These are phyloP conservation scores for Enoplolaimus lenunculus DNA, from an alignment of 2,888 invertebrate species.

Conservation along the genomic window DNA sequence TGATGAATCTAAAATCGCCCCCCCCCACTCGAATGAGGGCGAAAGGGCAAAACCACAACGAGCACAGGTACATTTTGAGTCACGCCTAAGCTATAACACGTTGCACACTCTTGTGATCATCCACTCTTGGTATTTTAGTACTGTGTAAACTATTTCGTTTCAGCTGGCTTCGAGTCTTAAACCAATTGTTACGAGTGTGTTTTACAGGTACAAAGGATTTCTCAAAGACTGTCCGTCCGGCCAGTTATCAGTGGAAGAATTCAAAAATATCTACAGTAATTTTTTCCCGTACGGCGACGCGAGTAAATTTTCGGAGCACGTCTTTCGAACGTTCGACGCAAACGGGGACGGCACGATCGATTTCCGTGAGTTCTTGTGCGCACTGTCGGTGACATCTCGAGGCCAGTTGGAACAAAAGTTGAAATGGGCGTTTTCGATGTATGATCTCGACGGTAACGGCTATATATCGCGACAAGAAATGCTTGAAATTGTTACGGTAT, in stretches of 20 bases:
- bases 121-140: too few species aligned
- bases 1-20: too few species aligned
- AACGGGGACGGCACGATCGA: slow-evolving; percentile 94
- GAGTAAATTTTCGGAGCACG: slow-evolving; percentile 95
- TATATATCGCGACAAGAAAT: slow-evolving; percentile 94
- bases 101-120: too few species aligned
- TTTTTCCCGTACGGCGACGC: slow-evolving; percentile 96
- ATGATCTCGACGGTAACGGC: slow-evolving; percentile 93
- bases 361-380: slow-evolving; percentile 92
- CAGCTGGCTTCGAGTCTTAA: too few species aligned
- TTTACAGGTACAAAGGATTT: slow-evolving; percentile 72
- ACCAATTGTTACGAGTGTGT: too few species aligned
- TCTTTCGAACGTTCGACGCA: slow-evolving; percentile 69
- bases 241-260: slow-evolving; percentile 88
- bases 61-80: too few species aligned
- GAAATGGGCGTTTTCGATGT: slow-evolving; percentile 96
- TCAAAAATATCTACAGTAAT: slow-evolving; percentile 96
- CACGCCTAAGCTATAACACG: too few species aligned
- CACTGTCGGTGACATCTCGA: slow-evolving; percentile 86
- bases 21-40: too few species aligned
- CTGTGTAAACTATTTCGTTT: too few species aligned
- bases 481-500: slow-evolving; percentile 87
- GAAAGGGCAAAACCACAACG: too few species aligned
- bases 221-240: slow-evolving; percentile 94
- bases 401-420: slow-evolving; percentile 94